A percentile compares a stretch with the other conserved stretches of the same genome.
Evolutionary conservation across 2,797 vertebrate species (phyloP).

Genomic region (Arctocebus calabarensis): DNA sequence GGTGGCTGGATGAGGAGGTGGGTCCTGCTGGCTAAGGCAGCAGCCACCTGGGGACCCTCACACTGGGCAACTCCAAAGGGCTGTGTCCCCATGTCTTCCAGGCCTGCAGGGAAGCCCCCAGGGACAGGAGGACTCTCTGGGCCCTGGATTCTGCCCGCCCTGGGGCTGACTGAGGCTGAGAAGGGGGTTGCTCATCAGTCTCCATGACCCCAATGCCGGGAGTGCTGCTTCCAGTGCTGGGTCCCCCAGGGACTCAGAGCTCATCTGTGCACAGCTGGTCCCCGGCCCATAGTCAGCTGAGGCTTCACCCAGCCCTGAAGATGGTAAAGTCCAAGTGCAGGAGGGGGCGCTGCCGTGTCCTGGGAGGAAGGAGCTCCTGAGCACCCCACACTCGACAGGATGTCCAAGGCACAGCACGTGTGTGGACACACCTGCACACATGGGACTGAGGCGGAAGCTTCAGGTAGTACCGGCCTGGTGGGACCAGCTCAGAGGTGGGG

Average conservation of each 20-base stretch:
- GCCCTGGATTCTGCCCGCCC: too few species aligned
- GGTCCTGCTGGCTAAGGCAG: neutral
- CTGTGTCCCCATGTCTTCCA: too few species aligned
- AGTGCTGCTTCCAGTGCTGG: too few species aligned
- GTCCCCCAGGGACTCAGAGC: neutral
- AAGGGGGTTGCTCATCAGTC: rapidly evolving
- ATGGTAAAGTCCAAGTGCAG: neutral
- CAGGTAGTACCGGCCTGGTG: neutral
- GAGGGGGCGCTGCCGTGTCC: neutral
- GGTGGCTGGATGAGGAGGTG: too few species aligned
- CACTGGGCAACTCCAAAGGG: neutral
- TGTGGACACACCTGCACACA: neutral
- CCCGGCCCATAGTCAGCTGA: neutral
- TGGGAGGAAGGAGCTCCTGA: neutral
- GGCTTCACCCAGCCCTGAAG: rapidly evolving
- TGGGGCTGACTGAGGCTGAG: neutral
- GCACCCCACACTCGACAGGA: neutral
- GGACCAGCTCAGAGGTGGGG: neutral
- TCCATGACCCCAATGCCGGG: neutral
- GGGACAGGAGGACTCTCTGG: neutral
- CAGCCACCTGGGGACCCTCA: neutral
- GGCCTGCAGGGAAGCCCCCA: neutral
- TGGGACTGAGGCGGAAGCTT: neutral
- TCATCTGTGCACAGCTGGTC: neutral
- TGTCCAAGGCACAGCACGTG: neutral